Conservation (phyloP, 2,888 invertebrate species). For the Drosophila setosimentum region DNA sequence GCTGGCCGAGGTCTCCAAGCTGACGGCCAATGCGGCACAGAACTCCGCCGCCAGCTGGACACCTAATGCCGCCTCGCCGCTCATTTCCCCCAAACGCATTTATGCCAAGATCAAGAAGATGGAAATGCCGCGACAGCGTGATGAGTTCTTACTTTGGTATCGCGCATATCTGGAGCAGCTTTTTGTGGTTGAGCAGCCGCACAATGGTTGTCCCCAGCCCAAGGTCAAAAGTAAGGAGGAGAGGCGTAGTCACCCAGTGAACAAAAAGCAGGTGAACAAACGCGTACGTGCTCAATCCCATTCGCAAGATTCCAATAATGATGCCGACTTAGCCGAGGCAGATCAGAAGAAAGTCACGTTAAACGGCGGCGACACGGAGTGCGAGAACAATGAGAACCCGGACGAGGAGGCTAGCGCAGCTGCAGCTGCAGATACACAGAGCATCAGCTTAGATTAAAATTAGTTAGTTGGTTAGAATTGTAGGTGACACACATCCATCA, state of each 20-base stretch:
- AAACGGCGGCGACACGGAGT: conserved; percentile 66
- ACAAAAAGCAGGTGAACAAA: conserved; percentile 46
- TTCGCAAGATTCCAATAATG: conserved; percentile 76
- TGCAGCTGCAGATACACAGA: conserved; percentile 35
- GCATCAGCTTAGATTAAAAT: conserved; percentile 45
- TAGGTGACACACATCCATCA: conserved; percentile 27
- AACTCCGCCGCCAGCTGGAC: conserved; percentile 71
- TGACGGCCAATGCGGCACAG: conserved; percentile 82
- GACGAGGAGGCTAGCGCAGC: conserved; percentile 71
- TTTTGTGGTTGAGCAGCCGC: conserved; percentile 68
- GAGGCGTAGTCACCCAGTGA: not conserved
- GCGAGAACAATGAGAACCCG: conserved; percentile 83
- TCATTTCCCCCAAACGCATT: conserved; percentile 83
- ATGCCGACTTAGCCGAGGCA: conserved; percentile 92
- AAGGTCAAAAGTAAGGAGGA: conserved; percentile 34
- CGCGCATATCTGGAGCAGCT: conserved; percentile 82
- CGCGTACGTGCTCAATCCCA: conserved; percentile 64
- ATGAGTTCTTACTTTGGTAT: conserved; percentile 83
- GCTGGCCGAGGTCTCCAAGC: conserved; percentile 82
- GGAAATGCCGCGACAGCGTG: conserved; percentile 80
- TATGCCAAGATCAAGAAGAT: conserved; percentile 82
- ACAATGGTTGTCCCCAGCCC: conserved; percentile 9
- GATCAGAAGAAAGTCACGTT: conserved; percentile 89
- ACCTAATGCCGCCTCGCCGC: conserved; percentile 51
- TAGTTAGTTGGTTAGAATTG: conserved; percentile 14